These are phyloP conservation scores for Girardinus metallicus DNA, from an alignment of 2,797 vertebrate genomes.

Conservation along the genomic window DNA sequence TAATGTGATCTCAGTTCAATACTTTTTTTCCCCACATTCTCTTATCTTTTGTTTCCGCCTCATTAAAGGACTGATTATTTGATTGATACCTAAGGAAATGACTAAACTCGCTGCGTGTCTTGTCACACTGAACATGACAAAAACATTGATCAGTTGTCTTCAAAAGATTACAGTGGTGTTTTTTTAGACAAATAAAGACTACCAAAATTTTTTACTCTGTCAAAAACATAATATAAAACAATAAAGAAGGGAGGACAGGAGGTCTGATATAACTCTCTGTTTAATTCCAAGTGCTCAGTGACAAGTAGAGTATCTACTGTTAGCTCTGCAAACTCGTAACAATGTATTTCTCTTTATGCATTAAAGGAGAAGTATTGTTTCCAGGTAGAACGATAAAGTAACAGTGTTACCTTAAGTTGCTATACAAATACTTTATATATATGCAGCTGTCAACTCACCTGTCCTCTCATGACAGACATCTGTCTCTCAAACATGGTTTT, in stretches of 20 bases:
- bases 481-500: conserved; percentile 95
- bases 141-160: background rate
- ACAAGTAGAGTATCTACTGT: background rate
- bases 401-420: background rate
- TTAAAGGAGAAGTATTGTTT: background rate
- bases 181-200: background rate
- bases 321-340: background rate
- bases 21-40: background rate
- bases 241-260: background rate
- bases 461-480: conserved; percentile 98
- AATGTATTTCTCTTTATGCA: background rate
- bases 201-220: background rate
- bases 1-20: background rate
- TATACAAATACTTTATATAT: too few species aligned
- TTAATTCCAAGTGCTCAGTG: background rate
- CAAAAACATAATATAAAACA: background rate
- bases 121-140: background rate
- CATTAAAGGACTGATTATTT: background rate
- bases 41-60: background rate
- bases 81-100: background rate
- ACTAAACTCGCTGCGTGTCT: background rate
- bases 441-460: conserved; percentile 82
- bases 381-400: too few species aligned
- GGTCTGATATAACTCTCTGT: too few species aligned
- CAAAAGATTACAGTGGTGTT: background rate